These are phyloP conservation scores for Apolygus lucorum DNA, from an alignment of 1,140 invertebrate species.

Conservation along the genomic window DNA sequence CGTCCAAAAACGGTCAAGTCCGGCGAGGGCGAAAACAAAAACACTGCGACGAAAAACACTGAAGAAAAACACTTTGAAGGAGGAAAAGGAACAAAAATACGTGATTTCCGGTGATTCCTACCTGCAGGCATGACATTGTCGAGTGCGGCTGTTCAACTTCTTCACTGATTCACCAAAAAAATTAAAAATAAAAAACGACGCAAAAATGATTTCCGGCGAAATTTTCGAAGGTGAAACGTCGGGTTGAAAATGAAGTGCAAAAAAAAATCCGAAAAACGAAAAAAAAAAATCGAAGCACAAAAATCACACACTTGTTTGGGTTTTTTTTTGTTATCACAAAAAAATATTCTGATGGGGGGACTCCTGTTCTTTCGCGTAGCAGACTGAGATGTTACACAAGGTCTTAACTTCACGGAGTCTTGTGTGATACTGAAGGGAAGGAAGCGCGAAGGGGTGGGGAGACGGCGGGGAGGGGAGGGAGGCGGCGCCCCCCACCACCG, in stretches of 20 bases:
- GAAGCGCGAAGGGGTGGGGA: background rate
- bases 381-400: background rate
- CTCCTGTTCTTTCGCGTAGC: background rate
- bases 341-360: background rate
- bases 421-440: constrained; percentile 4
- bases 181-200: background rate
- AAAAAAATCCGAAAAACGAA: constrained; percentile 4
- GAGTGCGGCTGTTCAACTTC: background rate
- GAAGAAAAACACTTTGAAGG: background rate
- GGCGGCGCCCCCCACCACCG: background rate
- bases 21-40: too few relatives aligned
- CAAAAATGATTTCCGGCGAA: background rate
- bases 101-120: background rate
- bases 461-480: background rate
- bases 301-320: constrained; percentile 5
- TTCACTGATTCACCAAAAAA: background rate
- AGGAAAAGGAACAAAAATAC: background rate
- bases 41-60: background rate
- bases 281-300: background rate
- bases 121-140: background rate
- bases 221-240: background rate
- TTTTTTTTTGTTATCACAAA: constrained; percentile 2
- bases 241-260: background rate
- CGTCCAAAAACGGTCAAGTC: too few relatives aligned
- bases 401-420: constrained; percentile 15